Percentiles rank a stretch among this genome's conserved stretches.
Evolutionary conservation across 2,888 invertebrate species (phyloP).

Genomic region (Schizaphis graminum): DNA sequence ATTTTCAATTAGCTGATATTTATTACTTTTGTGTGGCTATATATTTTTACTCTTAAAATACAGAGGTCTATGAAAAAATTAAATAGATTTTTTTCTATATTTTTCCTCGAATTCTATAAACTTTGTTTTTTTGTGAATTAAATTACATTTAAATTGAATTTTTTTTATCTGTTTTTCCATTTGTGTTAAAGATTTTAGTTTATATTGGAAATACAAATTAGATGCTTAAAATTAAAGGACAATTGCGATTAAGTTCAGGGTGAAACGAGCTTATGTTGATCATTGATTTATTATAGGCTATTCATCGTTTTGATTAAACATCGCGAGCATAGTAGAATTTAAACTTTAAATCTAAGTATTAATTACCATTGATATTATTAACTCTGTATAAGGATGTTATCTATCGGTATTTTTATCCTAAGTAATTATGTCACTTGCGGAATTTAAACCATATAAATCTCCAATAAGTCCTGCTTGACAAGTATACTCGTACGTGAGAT

Average conservation of each 20-base stretch:
- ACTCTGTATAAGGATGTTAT: background rate
- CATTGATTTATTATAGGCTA: background rate
- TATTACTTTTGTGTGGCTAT: background rate
- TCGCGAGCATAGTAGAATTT: background rate
- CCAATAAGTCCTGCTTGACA: conserved; percentile 10
- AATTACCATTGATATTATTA: background rate
- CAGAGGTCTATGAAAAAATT: background rate
- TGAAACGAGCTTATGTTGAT: background rate
- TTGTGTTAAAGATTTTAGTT: background rate
- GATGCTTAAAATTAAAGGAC: background rate
- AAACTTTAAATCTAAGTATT: background rate
- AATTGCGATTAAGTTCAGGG: background rate
- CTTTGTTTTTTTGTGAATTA: background rate
- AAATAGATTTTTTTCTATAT: background rate
- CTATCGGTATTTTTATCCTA: background rate
- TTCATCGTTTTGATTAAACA: background rate
- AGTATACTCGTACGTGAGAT: background rate
- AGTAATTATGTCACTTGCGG: background rate
- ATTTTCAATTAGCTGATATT: background rate
- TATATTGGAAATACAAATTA: background rate
- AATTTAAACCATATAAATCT: conserved; percentile 25
- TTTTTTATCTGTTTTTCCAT: background rate
- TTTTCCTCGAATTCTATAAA: background rate
- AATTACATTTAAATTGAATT: background rate
- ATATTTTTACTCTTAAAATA: background rate